Base-by-base conservation (phyloP, 2,888 invertebrate species). In the Tyria jacobaeae region DNA sequence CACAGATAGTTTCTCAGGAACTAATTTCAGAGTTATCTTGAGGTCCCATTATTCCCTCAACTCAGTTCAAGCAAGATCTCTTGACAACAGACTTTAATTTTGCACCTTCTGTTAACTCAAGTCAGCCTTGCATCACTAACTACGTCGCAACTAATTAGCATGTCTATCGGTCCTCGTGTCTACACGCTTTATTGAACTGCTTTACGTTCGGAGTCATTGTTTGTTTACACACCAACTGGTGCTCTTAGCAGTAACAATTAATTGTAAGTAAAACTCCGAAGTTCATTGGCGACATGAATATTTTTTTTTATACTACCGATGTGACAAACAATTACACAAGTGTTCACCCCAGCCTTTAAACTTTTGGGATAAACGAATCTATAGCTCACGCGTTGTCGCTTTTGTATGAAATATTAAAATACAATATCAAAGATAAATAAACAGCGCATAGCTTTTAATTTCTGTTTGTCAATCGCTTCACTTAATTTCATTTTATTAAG, bases 11-110 rank as follows among this genome's bases (percentile, higher is more conserved):
- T 44, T 79, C 71, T 60, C 64, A 64, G 76, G 74, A 88, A 87
- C 86, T 86, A 86, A 87, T 87, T 82, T 78, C 75, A 66, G 81
- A 86, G 84, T 84, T 85, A 81, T 82, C 84, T 82, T 70, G 66
- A 72, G 73, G 72, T 71, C 66, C 64, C 68, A 69, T 70, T 76
- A 78, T 75, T 72, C 75, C 76, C 73, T 79, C 73, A 78, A 80
- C 71, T 77, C 70, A 66, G 76, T 79, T 76, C 67, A 76, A 82
- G 82, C 70, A 73, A 64, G 75, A 79, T 78, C 73, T 78, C 77
- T 78, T 72, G 74, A 69, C 77, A 79, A 78, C 79, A 68, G 79
- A 80, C 82, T 85, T 85, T 84, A 85, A 84, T 83, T 83, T 83
- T 76, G 75, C 81, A 84, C 82, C 82, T 81, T 76, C 79, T 76